Base-by-base conservation (phyloP, 2,797 vertebrate genomes). In the Furcifer pardalis region DNA sequence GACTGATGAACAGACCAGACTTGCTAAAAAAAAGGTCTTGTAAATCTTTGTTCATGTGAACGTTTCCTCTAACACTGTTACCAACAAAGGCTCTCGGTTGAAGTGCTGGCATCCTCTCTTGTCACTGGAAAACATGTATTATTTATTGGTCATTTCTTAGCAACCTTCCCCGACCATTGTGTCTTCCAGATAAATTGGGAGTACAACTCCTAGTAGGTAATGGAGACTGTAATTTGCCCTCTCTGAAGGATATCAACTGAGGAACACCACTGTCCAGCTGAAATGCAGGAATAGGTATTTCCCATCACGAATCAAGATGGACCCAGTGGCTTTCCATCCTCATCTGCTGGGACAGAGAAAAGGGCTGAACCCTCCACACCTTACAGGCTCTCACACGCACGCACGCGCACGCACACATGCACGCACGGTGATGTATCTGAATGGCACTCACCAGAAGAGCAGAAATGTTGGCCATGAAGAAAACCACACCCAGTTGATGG, bases 241-340 rank as follows among this genome's bases (percentile, higher is more conserved):
- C 44, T 77, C 56, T 62, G 6, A 37, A 42, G 35, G 12, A 6
- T 23, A 35, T 21, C 75, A 37, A 37, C 23, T 7, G 25, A 3
- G 37, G 4, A 77, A 30, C 21, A 3, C 37, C 40, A 19, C 32
- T 27, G 37, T 19, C 1, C 13, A n/a, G 59, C 44, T 66, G 44
- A n/a, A 76, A 52, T 30, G 40, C 25, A 42, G n/a, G 73, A 30
- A 44, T 13, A 37, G 21, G 37, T 15, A 56, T 69, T 69, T 71
- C 27, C 7, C 32, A 27, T 21, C 12, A 8, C 19, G 1, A 10
- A 21, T 6, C 66, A 79, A 59, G 0, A 1, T 35, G 60, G 72
- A 44, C 66, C 2, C n/a, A 2, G 0, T 0, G 0, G 27, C 32
- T 4, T 56, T 40, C 25, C 0, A 5, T 9, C 12, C 1, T 0